phyloP scores from a whole-genome alignment of 1,140 invertebrate species.

The Drosophila sucinea region DNA sequence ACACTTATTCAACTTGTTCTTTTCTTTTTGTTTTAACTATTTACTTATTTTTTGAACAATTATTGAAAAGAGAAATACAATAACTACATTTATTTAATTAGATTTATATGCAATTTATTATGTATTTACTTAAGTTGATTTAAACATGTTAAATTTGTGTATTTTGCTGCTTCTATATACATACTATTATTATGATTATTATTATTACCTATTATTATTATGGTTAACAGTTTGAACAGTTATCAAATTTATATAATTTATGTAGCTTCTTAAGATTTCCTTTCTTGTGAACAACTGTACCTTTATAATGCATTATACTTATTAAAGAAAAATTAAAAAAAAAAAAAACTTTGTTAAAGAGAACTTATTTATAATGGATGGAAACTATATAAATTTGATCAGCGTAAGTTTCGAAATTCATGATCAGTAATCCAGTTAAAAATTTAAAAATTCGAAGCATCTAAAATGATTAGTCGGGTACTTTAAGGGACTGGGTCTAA shows the following conservation, averaged over 20 bases:
- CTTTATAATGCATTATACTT: slow-evolving; percentile 74
- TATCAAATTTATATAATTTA: slow-evolving; percentile 62
- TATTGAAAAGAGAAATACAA: slow-evolving; percentile 57
- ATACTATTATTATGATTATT: slow-evolving; percentile 23
- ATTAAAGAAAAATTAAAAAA: slow-evolving; percentile 67
- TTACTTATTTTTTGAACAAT: slow-evolving; percentile 69
- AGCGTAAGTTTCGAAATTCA: too few relatives aligned
- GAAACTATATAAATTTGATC: too few relatives aligned
- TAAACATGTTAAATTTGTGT: slow-evolving; percentile 77
- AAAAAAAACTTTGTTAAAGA: slow-evolving; percentile 22
- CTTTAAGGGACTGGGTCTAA: too few relatives aligned
- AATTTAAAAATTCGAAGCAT: too few relatives aligned
- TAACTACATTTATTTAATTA: slow-evolving; percentile 71
- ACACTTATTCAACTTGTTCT: slow-evolving; percentile 54
- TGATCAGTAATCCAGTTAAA: too few relatives aligned
- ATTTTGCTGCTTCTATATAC: slow-evolving; percentile 72
- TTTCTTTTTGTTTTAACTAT: slow-evolving; percentile 52
- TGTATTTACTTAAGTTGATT: slow-evolving; percentile 73
- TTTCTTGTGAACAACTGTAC: slow-evolving; percentile 82
- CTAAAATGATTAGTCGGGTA: too few relatives aligned
- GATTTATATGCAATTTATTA: slow-evolving; percentile 66
- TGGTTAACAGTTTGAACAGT: slow-evolving; percentile 51
- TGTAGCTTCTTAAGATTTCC: slow-evolving; percentile 75
- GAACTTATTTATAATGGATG: neutral
- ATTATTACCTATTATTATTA: slow-evolving; percentile 27